Evolutionary conservation across 1,140 invertebrate species (phyloP).

Genomic region (Pinna nobilis): DNA sequence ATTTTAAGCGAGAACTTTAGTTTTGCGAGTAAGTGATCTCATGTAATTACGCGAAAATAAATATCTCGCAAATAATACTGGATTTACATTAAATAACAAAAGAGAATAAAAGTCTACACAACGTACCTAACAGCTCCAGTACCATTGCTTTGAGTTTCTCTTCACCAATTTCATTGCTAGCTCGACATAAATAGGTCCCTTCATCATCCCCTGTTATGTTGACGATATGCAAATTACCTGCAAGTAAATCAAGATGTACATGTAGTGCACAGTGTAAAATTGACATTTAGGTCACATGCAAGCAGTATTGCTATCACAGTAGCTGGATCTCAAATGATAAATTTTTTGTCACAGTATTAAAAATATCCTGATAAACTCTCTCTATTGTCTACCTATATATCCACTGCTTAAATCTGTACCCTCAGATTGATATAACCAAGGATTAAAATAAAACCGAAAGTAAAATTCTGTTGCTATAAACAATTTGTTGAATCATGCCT

Average conservation of each 20-base stretch:
- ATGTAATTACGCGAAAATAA: no score
- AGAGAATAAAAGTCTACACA: no score
- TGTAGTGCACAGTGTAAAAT: background rate
- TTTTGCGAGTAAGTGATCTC: no score
- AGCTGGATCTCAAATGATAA: background rate
- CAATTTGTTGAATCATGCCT: no score
- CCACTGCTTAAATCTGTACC: background rate
- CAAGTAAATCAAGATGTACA: background rate
- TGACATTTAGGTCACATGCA: background rate
- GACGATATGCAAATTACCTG: slow-evolving; percentile 80
- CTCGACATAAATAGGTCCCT: slow-evolving; percentile 83
- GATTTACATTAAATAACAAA: no score
- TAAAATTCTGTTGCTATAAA: no score
- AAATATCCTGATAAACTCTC: background rate
- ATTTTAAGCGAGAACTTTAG: no score
- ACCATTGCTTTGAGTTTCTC: slow-evolving; percentile 34
- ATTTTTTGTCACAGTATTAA: background rate
- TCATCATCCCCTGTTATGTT: slow-evolving; percentile 80
- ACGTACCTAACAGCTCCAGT: slow-evolving; percentile 29
- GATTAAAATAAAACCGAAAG: no score
- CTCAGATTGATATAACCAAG: no score
- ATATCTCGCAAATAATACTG: no score
- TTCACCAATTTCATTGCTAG: slow-evolving; percentile 62
- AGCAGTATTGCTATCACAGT: background rate
- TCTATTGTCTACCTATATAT: background rate